Evolutionary conservation across 2,797 vertebrate genomes (phyloP), one percentile per base, ranked within the genome.

Genomic region (Tinamus major): DNA sequence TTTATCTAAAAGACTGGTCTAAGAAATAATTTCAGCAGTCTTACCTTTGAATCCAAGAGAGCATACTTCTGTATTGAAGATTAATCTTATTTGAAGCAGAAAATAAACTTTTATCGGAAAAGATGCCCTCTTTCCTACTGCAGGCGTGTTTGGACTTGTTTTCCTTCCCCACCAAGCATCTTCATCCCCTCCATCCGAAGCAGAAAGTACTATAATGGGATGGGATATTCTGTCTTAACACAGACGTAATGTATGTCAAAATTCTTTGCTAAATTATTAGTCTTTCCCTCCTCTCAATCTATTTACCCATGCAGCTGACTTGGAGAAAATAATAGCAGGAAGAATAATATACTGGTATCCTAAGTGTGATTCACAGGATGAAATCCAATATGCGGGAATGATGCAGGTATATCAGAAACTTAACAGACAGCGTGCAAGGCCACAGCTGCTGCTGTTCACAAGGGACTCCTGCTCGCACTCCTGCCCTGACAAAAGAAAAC

Each of bases 371-470:
- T 85, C 41, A 65, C n/a, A 58, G 35, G 21, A 16, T 35, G 42
- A 91, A 83, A 80, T 87, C 46, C 21, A 27, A 18, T 72, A 26
- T 63, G 18, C 70, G 13, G 21, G 21, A 33, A 84, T 92, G 88
- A 42, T 2, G 56, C 7, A 74, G n/a, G 19, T 93, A 3, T 24
- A 58, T 79, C 62, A 62, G 37, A 82, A 80, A 35, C 42, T 33
- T 62, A 63, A 67, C 1, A 3, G 51, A 55, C n/a, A 51, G 26
- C 10, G 20, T 84, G 76, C 37, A 58, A 53, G 62, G 49, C 51
- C 62, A 31, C 27, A 58, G 37, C 42, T 85, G 19, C 29, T 74
- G 0, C 65, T n/a, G 14, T 21, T 90, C 67, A 10, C 53, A 37
- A 8, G 31, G 48, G 53, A 79, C 18, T 31, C 78, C 77, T 69